These are phyloP conservation scores for Halictus rubicundus DNA, from an alignment of 1,140 invertebrate genomes.

Conservation along the genomic window DNA sequence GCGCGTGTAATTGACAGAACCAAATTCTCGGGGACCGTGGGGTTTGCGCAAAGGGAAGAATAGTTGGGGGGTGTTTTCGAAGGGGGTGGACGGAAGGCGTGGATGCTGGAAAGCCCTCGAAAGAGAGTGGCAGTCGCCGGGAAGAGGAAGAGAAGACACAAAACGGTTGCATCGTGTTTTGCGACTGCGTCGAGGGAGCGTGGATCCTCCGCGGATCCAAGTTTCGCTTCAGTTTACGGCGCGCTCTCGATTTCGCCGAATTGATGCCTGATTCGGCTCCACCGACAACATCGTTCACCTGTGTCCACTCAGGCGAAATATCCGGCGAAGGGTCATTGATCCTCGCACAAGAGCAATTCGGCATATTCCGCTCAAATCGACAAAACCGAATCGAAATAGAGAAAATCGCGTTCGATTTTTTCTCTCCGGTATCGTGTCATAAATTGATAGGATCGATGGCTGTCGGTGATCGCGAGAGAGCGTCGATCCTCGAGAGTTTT, in stretches of 20 bases:
- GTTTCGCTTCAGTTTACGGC: slow-evolving; percentile 71
- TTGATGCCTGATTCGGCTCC: slow-evolving; percentile 45
- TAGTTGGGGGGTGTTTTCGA: too few relatives aligned
- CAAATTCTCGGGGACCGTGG: too few relatives aligned
- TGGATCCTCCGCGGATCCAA: slow-evolving; percentile 53
- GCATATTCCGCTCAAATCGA: neutral
- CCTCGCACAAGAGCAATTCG: too few relatives aligned
- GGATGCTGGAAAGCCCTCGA: neutral
- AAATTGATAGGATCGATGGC: too few relatives aligned
- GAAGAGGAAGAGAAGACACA: slow-evolving; percentile 30
- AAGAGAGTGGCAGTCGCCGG: neutral
- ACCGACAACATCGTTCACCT: neutral
- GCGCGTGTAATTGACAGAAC: too few relatives aligned
- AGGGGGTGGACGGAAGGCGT: neutral
- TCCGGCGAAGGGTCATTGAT: too few relatives aligned
- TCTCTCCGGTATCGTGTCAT: too few relatives aligned
- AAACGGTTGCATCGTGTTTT: slow-evolving; percentile 46
- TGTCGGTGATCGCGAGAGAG: too few relatives aligned
- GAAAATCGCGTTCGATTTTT: too few relatives aligned
- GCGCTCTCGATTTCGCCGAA: slow-evolving; percentile 71
- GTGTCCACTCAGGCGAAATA: too few relatives aligned
- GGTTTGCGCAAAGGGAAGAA: too few relatives aligned
- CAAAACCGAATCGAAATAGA: neutral
- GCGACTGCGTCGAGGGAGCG: slow-evolving; percentile 71
- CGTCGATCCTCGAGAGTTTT: too few relatives aligned